Evolutionary conservation across 2,797 vertebrate species (phyloP).

Genomic region (Crenichthys baileyi): DNA sequence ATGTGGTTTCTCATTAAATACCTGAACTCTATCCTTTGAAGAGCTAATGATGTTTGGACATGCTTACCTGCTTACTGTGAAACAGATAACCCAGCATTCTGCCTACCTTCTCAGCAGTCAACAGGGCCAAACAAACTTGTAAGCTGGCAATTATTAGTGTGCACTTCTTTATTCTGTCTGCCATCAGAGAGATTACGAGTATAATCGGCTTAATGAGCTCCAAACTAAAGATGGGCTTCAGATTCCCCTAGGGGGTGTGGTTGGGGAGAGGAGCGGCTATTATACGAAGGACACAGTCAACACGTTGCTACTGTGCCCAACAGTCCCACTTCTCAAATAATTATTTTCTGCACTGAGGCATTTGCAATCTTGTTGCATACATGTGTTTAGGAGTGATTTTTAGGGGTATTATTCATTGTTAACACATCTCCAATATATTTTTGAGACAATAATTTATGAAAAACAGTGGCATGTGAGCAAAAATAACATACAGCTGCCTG

Average conservation of each 20-base stretch:
- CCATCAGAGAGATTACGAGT: slow-evolving; percentile 71
- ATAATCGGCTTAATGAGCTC: slow-evolving; percentile 75
- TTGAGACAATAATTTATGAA: neutral
- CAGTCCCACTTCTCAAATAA: slow-evolving; percentile 58
- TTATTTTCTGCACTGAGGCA: slow-evolving; percentile 36
- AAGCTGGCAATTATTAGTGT: slow-evolving; percentile 66
- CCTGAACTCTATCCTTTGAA: slow-evolving; percentile 1
- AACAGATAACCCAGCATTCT: slow-evolving; percentile 12
- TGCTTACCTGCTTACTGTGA: slow-evolving; percentile 1
- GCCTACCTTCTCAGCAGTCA: slow-evolving; percentile 30
- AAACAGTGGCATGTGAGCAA: neutral
- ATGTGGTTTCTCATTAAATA: neutral
- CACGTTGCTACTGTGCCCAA: slow-evolving; percentile 52
- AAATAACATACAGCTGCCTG: neutral
- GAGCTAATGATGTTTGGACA: slow-evolving; percentile 5
- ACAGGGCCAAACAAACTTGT: slow-evolving; percentile 54
- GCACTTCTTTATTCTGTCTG: slow-evolving; percentile 58
- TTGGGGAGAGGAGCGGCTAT: slow-evolving; percentile 30
- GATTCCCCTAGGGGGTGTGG: slow-evolving; percentile 45
- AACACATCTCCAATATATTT: slow-evolving; percentile 13
- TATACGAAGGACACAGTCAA: slow-evolving; percentile 62
- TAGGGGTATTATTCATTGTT: neutral
- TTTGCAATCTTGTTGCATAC: slow-evolving; percentile 22
- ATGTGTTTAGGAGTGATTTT: slow-evolving; percentile 1
- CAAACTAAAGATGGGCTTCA: slow-evolving; percentile 68